Base-by-base conservation (phyloP, 2,113 vertebrate genomes). In the Piprites chloris region DNA sequence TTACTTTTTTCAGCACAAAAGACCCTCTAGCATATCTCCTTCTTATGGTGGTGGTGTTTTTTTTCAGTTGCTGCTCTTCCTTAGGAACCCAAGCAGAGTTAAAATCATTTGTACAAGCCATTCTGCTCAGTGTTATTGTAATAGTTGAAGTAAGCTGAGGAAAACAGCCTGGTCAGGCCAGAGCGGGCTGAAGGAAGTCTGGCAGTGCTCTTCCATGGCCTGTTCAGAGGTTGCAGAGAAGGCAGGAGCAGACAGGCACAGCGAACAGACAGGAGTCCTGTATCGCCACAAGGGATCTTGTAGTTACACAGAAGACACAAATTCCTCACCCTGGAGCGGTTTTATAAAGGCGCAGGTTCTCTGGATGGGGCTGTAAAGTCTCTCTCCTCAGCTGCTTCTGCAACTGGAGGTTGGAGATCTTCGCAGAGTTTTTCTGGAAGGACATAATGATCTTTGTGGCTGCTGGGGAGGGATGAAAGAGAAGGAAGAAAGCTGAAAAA, bases 211-310 rank as follows among this genome's bases (percentile, higher is more conserved):
- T 16, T 72, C 23, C 28, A 8, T 2, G 7, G 32, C 66, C 73
- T 9, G 11, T 1, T 4, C 9, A 4, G 35, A 24, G 12, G 2
- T n/a, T 46, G 32, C 9, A 8, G 26, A 9, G n/a, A 47, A 52
- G 49, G 7, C 9, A 5, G 62, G 35, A 37, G 22, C 22, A 44
- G 22, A 37, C 26, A 19, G 46, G 65, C 61, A 26, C 13, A 35
- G 47, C 0, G 4, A 66, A 14, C 0, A 4, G 44, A 11, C 0
- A 5, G 21, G 72, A 61, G 53, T 21, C 52, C 52, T n/a, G 56
- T 3, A 5, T 13, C 0, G 3, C 85, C 53, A 22, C 35, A 17
- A 20, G 62, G 39, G 33, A 33, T 22, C 50, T 13, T 28, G 30
- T 35, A 39, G 39, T 39, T 14, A 50, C 13, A 14, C 4, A 4